Evolutionary conservation across 2,797 vertebrate genomes (phyloP).

Genomic region (Avahi laniger): DNA sequence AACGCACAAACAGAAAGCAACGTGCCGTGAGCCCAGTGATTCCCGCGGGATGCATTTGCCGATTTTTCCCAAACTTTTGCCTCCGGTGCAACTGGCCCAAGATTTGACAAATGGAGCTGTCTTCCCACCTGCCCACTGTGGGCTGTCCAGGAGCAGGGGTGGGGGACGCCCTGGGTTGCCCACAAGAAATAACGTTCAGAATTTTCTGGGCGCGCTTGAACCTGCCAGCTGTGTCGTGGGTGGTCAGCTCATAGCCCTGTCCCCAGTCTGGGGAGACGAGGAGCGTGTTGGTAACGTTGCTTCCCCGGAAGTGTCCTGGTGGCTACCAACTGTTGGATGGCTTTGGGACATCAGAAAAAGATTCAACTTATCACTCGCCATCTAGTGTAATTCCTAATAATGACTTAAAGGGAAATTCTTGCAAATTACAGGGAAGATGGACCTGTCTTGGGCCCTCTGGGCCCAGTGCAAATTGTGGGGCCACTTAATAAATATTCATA

Average conservation of each 20-base stretch:
- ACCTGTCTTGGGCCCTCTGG: not conserved
- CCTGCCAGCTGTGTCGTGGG: rapidly evolving
- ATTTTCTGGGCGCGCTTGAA: rapidly evolving
- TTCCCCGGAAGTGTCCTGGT: not conserved
- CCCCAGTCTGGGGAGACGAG: not conserved
- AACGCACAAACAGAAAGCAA: rapidly evolving
- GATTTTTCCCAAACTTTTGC: rapidly evolving
- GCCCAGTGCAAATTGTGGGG: rapidly evolving
- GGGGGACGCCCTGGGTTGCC: not conserved
- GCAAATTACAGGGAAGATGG: rapidly evolving
- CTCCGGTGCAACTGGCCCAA: rapidly evolving
- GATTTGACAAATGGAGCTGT: rapidly evolving
- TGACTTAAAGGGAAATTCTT: no score
- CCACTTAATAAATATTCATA: not conserved
- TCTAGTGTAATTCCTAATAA: rapidly evolving
- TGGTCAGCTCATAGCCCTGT: not conserved
- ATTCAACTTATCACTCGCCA: rapidly evolving
- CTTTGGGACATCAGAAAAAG: not conserved
- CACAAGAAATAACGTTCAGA: not conserved
- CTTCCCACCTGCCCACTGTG: rapidly evolving
- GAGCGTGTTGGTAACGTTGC: rapidly evolving
- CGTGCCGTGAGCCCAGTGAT: rapidly evolving
- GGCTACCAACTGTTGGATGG: not conserved
- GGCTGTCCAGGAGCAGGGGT: not conserved
- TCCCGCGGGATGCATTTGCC: rapidly evolving